phyloP scores from a whole-genome alignment of 1,140 invertebrate genomes.

The Paracyclopina nana region DNA sequence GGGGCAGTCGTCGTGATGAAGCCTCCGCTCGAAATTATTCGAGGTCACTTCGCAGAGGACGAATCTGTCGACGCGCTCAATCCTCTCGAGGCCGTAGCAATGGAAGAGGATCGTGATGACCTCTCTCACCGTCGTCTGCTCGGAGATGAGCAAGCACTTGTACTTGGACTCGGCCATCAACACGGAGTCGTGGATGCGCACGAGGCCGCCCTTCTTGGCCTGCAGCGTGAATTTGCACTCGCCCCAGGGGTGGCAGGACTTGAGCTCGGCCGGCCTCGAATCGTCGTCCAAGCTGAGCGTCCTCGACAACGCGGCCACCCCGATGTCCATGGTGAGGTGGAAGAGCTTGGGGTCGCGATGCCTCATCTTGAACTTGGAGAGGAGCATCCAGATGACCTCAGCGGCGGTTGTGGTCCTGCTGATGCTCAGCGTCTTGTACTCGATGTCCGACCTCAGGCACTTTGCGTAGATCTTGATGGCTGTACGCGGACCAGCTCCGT shows the following conservation, averaged over 20 bases:
- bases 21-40: constrained; percentile 20
- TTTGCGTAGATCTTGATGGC: constrained; percentile 71
- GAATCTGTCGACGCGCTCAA: neutral
- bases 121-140: constrained; percentile 70
- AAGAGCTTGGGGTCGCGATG: constrained; percentile 74
- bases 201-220: constrained; percentile 57
- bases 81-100: constrained; percentile 37
- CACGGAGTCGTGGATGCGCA: constrained; percentile 73
- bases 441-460: constrained; percentile 67
- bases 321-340: constrained; percentile 78
- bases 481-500: constrained; percentile 2
- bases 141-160: constrained; percentile 70
- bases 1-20: constrained; percentile 22
- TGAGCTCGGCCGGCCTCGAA: constrained; percentile 60
- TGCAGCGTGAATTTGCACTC: constrained; percentile 72
- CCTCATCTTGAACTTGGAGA: constrained; percentile 73
- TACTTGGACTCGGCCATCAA: constrained; percentile 75
- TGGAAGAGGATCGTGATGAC: constrained; percentile 59
- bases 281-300: constrained; percentile 66
- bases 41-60: neutral
- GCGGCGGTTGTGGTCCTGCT: constrained; percentile 61
- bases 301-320: constrained; percentile 37
- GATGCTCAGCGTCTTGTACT: constrained; percentile 76
- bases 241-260: constrained; percentile 71
- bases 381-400: constrained; percentile 55